These are phyloP conservation scores for Sebastes reedi DNA, from an alignment of 2,797 vertebrate genomes.

Conservation along the genomic window DNA sequence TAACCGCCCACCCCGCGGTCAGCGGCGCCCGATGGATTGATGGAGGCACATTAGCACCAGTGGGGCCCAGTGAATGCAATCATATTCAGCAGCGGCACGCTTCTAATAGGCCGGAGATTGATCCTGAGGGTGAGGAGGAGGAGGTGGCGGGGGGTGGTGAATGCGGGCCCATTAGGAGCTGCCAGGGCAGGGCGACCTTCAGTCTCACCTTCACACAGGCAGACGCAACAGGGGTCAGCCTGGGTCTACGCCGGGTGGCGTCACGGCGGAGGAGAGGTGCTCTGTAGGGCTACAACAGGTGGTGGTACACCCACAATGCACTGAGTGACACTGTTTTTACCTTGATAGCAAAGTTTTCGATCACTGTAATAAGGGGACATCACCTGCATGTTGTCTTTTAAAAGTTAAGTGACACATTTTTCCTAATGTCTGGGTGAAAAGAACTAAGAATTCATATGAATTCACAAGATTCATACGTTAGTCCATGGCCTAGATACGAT, in stretches of 20 bases:
- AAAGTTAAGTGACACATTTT: not conserved
- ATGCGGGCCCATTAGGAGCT: constrained; percentile 75
- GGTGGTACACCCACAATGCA: constrained; percentile 1
- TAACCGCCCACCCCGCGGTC: constrained; percentile 80
- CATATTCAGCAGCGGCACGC: constrained; percentile 81
- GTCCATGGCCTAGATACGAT: not conserved
- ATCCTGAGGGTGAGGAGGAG: constrained; percentile 77
- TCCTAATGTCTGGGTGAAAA: not conserved
- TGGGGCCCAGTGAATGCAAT: constrained; percentile 83
- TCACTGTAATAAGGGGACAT: not conserved
- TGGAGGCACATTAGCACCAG: constrained; percentile 84
- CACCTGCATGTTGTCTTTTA: too few relatives aligned
- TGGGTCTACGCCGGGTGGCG: constrained; percentile 21
- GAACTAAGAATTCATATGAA: not conserved
- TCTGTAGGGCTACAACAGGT: constrained; percentile 56
- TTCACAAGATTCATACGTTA: not conserved
- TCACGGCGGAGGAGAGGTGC: not conserved
- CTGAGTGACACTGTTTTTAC: not conserved
- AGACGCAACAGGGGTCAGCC: constrained; percentile 58
- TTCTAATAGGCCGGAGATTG: constrained; percentile 86
- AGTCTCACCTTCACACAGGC: constrained; percentile 74
- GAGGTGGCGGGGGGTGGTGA: constrained; percentile 51
- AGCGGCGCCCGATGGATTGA: constrained; percentile 86
- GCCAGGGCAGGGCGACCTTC: constrained; percentile 79
- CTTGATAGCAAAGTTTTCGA: not conserved